A percentile compares a stretch with the other conserved stretches of the same genome.
Conservation (phyloP, 2,113 vertebrate genomes). For the Alouatta palliata region DNA sequence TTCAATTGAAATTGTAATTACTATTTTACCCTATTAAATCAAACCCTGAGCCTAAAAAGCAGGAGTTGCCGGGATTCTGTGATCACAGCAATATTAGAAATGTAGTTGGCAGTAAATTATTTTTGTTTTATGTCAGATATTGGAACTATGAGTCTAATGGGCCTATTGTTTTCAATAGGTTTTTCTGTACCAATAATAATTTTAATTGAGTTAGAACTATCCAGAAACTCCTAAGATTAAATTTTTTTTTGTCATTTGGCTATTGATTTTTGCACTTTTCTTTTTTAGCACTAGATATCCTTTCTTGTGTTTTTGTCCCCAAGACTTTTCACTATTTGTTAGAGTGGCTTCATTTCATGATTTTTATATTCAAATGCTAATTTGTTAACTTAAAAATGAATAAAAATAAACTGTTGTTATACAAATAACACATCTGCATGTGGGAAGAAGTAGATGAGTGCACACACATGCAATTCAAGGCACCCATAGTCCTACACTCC, state of each 20-base stretch:
- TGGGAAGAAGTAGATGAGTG: background rate
- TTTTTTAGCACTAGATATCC: background rate
- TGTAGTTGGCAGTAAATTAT: constrained; percentile 28
- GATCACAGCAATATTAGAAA: background rate
- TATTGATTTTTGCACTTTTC: constrained; percentile 18
- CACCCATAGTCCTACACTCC: background rate
- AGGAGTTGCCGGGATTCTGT: background rate
- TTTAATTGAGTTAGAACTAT: background rate
- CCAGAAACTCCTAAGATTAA: background rate
- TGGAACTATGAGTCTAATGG: background rate
- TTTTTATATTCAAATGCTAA: constrained; percentile 33
- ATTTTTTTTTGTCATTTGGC: background rate
- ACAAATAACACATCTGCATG: background rate
- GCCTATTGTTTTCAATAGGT: background rate
- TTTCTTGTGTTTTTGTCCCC: background rate
- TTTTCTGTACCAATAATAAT: background rate
- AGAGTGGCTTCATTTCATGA: constrained; percentile 2
- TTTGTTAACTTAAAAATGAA: background rate
- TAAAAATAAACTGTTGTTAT: background rate
- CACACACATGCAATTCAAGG: background rate
- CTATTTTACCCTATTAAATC: constrained; percentile 55
- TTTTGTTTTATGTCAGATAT: constrained; percentile 4
- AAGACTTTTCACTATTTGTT: constrained; percentile 15
- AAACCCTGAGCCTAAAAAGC: background rate
- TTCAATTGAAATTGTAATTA: constrained; percentile 37